phyloP scores from a whole-genome alignment of 64 coral and sea anemone genomes.

The Orbicella faveolata region DNA sequence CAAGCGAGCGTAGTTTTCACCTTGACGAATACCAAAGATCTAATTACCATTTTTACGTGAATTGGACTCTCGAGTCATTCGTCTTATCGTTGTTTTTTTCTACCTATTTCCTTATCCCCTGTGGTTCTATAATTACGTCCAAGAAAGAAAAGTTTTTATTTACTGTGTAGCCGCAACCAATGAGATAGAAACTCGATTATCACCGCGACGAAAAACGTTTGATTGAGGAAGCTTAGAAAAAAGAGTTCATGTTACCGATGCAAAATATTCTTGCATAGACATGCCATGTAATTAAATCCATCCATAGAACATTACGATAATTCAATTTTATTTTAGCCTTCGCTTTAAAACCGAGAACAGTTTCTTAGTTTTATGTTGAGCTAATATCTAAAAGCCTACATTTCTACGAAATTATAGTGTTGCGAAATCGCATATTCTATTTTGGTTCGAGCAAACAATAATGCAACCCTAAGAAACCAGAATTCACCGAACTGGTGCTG shows the following conservation, averaged over 20 bases:
- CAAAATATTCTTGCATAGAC: neutral
- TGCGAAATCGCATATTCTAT: constrained; percentile 21
- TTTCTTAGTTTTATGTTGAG: neutral
- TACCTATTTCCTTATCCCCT: constrained; percentile 4
- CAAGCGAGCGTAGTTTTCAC: neutral
- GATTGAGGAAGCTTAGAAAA: neutral
- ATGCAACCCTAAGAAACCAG: constrained; percentile 6
- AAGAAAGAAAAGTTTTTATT: constrained; percentile 21
- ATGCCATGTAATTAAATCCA: neutral
- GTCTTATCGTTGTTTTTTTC: constrained; percentile 27
- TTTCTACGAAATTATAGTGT: constrained; percentile 2
- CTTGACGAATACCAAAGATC: neutral
- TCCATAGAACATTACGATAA: neutral
- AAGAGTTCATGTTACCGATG: neutral
- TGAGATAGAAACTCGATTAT: constrained; percentile 6
- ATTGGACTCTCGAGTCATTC: constrained; percentile 11
- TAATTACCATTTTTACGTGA: constrained; percentile 30
- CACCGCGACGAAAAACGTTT: neutral
- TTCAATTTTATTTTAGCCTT: neutral
- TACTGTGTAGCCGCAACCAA: constrained; percentile 17
- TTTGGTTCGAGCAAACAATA: constrained; percentile 18
- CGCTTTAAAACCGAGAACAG: neutral
- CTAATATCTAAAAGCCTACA: neutral
- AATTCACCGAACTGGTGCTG: constrained; percentile 26
- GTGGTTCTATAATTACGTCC: constrained; percentile 37